phyloP scores from a whole-genome alignment of 2,888 invertebrate genomes.

The Watsonalla binaria region DNA sequence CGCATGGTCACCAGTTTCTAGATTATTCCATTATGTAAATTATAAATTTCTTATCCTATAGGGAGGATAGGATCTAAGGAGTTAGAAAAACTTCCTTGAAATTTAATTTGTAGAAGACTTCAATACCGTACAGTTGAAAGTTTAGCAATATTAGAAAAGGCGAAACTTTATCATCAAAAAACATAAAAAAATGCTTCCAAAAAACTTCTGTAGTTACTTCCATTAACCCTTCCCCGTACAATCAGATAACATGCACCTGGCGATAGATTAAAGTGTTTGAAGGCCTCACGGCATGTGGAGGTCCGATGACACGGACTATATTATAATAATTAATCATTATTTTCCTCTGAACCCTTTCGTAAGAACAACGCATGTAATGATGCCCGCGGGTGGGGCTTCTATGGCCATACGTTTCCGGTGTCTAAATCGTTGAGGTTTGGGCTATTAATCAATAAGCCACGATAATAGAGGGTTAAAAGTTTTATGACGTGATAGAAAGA shows the following conservation, averaged over 20 bases:
- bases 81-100: too few species aligned
- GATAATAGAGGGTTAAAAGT: conserved; percentile 31
- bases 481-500: conserved; percentile 18
- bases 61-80: too few species aligned
- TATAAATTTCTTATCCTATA: too few species aligned
- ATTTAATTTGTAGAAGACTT: too few species aligned
- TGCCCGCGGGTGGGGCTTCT: conserved; percentile 56
- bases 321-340: conserved; percentile 74
- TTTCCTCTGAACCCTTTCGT: conserved; percentile 52
- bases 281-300: conserved; percentile 41
- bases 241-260: conserved; percentile 76
- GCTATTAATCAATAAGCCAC: conserved; percentile 63
- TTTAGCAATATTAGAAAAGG: not conserved
- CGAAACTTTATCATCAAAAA: conserved; percentile 9
- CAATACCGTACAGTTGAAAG: not conserved
- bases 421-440: conserved; percentile 29
- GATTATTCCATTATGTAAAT: too few species aligned
- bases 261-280: conserved; percentile 57
- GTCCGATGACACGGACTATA: conserved; percentile 69
- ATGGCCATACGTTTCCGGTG: conserved; percentile 61
- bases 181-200: conserved; percentile 14
- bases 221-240: conserved; percentile 63
- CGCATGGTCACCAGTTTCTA: too few species aligned
- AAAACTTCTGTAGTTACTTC: conserved; percentile 10
- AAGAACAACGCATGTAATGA: conserved; percentile 53